Conservation (phyloP, 2,797 vertebrate species). For the Chrosomus eos region DNA sequence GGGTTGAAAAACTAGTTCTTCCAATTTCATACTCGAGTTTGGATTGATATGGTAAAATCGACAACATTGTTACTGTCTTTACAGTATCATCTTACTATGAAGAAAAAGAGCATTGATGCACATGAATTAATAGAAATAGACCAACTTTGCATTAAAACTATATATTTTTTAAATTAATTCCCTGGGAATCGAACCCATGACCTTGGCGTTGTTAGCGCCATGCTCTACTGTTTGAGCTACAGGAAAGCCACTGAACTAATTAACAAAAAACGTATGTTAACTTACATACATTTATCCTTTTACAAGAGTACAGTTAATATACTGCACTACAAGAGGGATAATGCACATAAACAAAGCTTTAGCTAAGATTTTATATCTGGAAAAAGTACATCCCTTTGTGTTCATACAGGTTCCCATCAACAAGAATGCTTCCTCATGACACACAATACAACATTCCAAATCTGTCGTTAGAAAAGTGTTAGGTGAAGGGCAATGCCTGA, state of each 20-base stretch:
- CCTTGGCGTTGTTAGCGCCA: no score
- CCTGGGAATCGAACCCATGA: background rate
- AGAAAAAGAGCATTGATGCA: no score
- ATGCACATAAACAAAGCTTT: background rate
- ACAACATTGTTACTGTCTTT: no score
- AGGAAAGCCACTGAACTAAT: background rate
- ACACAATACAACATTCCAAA: background rate
- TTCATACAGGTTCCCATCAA: background rate
- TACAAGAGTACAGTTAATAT: background rate
- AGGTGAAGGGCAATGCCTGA: background rate
- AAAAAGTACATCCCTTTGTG: background rate
- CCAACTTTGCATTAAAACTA: background rate
- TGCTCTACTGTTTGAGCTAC: background rate
- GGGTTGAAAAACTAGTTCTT: no score
- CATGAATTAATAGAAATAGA: no score
- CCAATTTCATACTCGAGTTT: no score
- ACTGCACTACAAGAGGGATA: background rate
- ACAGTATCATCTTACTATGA: no score
- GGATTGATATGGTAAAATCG: no score
- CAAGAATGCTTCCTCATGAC: background rate
- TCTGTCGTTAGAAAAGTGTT: no score
- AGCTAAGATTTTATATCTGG: background rate
- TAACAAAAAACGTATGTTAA: background rate
- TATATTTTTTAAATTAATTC: background rate
- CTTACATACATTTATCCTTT: background rate